Conservation (phyloP, 1,140 invertebrate species). For the Oscheius sp. region DNA sequence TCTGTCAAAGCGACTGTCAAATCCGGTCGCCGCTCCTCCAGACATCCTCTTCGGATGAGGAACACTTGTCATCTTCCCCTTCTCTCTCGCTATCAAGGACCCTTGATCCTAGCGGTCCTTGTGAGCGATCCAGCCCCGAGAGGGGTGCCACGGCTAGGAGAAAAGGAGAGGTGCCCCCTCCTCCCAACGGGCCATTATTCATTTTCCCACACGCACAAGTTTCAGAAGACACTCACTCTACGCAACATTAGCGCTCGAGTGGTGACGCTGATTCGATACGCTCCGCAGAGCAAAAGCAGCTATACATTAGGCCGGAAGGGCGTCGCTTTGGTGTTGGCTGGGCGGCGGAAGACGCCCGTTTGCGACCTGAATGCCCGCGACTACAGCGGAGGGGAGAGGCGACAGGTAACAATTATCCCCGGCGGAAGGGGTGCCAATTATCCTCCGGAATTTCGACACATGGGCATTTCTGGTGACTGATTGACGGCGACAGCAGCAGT, state of each 20-base stretch:
- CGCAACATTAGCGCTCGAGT: slow-evolving; percentile 2
- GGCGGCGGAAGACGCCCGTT: neutral
- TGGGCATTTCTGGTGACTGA: neutral
- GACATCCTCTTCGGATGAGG: no score
- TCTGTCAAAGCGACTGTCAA: no score
- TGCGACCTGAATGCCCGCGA: no score
- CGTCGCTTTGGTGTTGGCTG: neutral
- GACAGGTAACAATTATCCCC: slow-evolving; percentile 1
- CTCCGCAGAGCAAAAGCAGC: neutral
- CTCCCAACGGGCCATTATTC: slow-evolving; percentile 3
- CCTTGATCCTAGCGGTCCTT: neutral
- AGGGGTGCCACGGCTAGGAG: no score
- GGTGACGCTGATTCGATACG: neutral
- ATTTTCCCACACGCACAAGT: slow-evolving; percentile 10
- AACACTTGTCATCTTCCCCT: no score
- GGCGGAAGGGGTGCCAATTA: neutral
- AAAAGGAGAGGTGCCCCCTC: neutral
- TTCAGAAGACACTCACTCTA: neutral
- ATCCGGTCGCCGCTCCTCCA: no score
- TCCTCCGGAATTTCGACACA: neutral
- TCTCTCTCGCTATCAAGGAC: no score
- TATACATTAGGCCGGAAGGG: neutral
- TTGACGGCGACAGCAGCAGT: neutral
- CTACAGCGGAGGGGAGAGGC: no score
- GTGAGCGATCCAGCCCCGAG: no score